Evolutionary conservation across 2,113 vertebrate species (phyloP).

Genomic region (Malurus elegans): DNA sequence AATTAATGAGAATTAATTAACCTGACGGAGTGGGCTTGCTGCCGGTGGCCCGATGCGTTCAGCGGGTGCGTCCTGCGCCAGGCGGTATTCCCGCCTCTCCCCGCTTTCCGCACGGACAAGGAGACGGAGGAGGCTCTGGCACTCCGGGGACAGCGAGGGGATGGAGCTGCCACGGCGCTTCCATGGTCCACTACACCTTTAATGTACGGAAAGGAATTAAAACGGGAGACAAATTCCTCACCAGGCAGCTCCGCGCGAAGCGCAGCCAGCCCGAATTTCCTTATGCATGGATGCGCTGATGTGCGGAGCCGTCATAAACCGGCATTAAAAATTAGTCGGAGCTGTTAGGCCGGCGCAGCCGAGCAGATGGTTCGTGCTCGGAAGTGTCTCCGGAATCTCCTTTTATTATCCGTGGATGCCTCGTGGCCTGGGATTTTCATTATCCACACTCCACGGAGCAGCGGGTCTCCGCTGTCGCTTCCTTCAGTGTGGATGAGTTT

Average conservation of each 20-base stretch:
- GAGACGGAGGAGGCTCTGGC: background rate
- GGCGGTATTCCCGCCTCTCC: background rate
- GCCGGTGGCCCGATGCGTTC: background rate
- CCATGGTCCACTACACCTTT: slow-evolving; percentile 28
- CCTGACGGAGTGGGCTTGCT: background rate
- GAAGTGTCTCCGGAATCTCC: slow-evolving; percentile 50
- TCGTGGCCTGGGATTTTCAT: slow-evolving; percentile 17
- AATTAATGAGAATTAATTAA: slow-evolving; percentile 52
- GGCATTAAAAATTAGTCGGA: slow-evolving; percentile 46
- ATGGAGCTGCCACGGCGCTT: slow-evolving; percentile 1
- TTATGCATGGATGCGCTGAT: slow-evolving; percentile 28
- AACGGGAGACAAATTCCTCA: slow-evolving; percentile 43
- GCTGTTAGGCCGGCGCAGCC: slow-evolving; percentile 40
- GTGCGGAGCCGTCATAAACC: slow-evolving; percentile 48
- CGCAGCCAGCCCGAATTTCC: slow-evolving; percentile 10
- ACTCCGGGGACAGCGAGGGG: background rate
- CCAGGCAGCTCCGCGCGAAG: background rate
- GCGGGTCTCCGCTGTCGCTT: background rate
- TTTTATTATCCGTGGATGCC: slow-evolving; percentile 25
- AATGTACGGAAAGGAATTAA: slow-evolving; percentile 51
- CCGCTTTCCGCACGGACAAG: background rate
- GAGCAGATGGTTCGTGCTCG: slow-evolving; percentile 64
- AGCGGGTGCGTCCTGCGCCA: background rate
- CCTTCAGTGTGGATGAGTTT: background rate
- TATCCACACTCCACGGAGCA: slow-evolving; percentile 47